Conservation (phyloP, 2,888 invertebrate species). For the Dione juno region DNA sequence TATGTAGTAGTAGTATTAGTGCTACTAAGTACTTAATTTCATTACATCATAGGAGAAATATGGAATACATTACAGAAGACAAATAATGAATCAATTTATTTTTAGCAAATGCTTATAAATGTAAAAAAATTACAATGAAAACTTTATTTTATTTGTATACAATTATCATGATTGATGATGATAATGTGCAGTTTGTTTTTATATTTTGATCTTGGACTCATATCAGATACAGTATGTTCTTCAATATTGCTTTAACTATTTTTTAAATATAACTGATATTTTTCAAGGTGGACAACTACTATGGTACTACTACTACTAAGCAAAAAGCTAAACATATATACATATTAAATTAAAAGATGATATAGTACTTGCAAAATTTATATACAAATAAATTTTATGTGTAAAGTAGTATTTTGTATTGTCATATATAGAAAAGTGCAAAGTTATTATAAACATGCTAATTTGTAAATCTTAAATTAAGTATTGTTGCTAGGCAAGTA, state of each 20-base stretch:
- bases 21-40: too few relatives aligned
- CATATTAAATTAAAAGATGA: neutral
- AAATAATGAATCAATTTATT: neutral
- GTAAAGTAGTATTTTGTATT: neutral
- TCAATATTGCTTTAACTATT: too few relatives aligned
- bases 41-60: neutral
- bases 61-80: neutral
- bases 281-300: too few relatives aligned
- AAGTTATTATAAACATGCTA: constrained; percentile 2
- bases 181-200: too few relatives aligned
- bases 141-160: too few relatives aligned
- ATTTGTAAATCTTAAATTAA: constrained; percentile 3
- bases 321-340: too few relatives aligned
- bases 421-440: neutral
- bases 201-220: too few relatives aligned
- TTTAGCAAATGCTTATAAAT: neutral
- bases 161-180: too few relatives aligned
- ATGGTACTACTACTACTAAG: too few relatives aligned
- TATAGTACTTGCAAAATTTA: neutral
- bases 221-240: too few relatives aligned
- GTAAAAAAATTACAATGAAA: neutral
- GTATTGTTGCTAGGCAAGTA: constrained; percentile 4
- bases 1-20: too few relatives aligned
- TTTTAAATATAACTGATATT: too few relatives aligned
- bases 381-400: neutral